Conservation (phyloP, 2,888 invertebrate genomes). For the Argynnis bischoffii region DNA sequence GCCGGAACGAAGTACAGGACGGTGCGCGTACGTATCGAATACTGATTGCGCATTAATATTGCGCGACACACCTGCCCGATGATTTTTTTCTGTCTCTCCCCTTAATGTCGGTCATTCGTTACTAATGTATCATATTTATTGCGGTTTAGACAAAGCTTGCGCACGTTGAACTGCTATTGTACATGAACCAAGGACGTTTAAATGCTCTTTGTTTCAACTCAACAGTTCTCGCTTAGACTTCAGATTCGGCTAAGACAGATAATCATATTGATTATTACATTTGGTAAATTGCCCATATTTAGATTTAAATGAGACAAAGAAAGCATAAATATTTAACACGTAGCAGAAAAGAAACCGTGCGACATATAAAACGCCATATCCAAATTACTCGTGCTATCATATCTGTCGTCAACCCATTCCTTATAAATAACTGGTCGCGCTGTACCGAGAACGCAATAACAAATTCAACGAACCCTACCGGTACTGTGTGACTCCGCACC, state of each 20-base stretch:
- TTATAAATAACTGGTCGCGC: constrained; percentile 65
- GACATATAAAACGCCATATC: constrained; percentile 55
- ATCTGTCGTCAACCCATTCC: constrained; percentile 60
- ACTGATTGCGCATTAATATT: constrained; percentile 81
- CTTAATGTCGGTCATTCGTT: constrained; percentile 80
- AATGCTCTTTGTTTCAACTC: constrained; percentile 52
- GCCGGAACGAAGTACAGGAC: constrained; percentile 83
- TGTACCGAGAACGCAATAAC: constrained; percentile 80
- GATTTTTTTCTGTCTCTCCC: constrained; percentile 77
- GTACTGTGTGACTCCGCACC: constrained; percentile 75
- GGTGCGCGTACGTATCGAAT: constrained; percentile 75
- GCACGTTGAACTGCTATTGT: constrained; percentile 67
- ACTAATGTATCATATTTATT: constrained; percentile 79
- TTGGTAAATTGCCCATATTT: constrained; percentile 26
- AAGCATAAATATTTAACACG: constrained; percentile 16
- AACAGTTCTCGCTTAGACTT: constrained; percentile 30
- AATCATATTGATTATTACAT: constrained; percentile 26
- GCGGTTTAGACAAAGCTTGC: constrained; percentile 66
- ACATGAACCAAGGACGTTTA: constrained; percentile 64
- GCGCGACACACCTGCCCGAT: constrained; percentile 78
- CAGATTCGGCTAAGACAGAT: constrained; percentile 11
- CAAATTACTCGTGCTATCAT: constrained; percentile 67
- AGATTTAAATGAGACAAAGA: constrained; percentile 32
- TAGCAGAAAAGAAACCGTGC: constrained; percentile 38
- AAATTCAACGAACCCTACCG: constrained; percentile 82